Evolutionary conservation across 2,888 invertebrate species (phyloP), one percentile per base, ranked within the genome.

Genomic region (Brachyptera putata): DNA sequence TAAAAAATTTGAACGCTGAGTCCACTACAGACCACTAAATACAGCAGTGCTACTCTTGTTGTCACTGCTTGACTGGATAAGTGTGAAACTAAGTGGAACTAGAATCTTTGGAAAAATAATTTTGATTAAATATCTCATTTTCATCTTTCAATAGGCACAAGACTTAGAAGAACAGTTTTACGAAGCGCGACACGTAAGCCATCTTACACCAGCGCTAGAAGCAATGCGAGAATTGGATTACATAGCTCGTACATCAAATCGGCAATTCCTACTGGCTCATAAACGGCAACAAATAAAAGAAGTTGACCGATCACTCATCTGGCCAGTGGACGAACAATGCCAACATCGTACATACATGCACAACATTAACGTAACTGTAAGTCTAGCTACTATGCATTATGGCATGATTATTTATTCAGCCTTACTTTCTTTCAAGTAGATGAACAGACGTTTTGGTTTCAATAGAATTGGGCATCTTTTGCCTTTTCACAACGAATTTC

Each of bases 141-240:
- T 7, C 30, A 7, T 30, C 30, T 30, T 30, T 11, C 30, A 30
- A 7, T 11, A 30, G 30, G 11, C 11, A 30, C 30, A 11, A 7
- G 7, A 11, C 5, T 5, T 5, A 30, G 30, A 30, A 11, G 11
- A 30, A 11, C 7, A 30, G 1, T 69, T 74, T 9, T 74, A 76
- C 57, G 66, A 67, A 7, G 68, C 63, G 13, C 68, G 78, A 57
- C 68, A 70, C 43, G 71, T 76, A 49, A 65, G 74, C 3, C 70
- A 69, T 56, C 67, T 79, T 11, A 65, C 69, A 1, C 65, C 70
- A 4, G 69, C 75, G 0, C 68, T 78, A 48, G 70, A 74, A 4
- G 75, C 75, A 4, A 65, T 77, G 34, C 65, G 68, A 14, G 72
- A 77, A 58, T 64, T 78, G 34, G 72, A 72, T 60, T 75, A 72